phyloP scores from a whole-genome alignment of 2,113 vertebrate genomes.

The Nycticebus coucang region DNA sequence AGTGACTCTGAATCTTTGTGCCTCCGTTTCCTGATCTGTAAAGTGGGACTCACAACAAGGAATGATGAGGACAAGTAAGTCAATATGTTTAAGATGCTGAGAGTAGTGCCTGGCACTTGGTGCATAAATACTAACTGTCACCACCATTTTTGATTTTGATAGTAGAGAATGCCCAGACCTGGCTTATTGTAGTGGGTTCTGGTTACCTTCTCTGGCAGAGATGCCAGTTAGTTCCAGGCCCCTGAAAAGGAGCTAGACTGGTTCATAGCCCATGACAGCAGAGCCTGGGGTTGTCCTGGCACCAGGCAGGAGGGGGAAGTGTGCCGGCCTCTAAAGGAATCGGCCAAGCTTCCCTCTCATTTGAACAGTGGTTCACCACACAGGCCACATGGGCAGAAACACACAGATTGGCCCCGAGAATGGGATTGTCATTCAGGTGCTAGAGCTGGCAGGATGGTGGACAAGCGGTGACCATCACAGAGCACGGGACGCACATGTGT shows the following conservation, averaged over 20 bases:
- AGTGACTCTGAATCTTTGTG: background rate
- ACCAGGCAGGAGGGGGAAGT: background rate
- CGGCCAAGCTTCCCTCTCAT: background rate
- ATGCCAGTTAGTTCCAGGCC: background rate
- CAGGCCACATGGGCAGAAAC: background rate
- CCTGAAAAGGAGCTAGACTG: background rate
- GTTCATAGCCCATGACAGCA: background rate
- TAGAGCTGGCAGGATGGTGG: background rate
- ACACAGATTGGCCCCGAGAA: background rate
- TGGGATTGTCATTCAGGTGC: background rate
- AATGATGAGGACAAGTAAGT: background rate
- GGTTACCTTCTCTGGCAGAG: background rate
- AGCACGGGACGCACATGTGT: accelerated
- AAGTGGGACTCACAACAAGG: background rate
- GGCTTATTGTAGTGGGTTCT: accelerated
- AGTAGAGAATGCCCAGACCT: accelerated
- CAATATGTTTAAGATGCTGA: background rate
- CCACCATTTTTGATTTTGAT: accelerated
- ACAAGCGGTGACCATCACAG: background rate
- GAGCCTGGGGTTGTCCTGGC: background rate
- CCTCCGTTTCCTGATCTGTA: background rate
- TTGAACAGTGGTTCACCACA: background rate
- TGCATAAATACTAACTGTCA: accelerated
- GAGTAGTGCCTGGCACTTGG: background rate
- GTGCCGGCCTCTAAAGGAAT: background rate